Percentiles rank a stretch among this genome's conserved stretches.
phyloP scores from a whole-genome alignment of 2,113 vertebrate genomes.

The Machaerirhynchus nigripectus region DNA sequence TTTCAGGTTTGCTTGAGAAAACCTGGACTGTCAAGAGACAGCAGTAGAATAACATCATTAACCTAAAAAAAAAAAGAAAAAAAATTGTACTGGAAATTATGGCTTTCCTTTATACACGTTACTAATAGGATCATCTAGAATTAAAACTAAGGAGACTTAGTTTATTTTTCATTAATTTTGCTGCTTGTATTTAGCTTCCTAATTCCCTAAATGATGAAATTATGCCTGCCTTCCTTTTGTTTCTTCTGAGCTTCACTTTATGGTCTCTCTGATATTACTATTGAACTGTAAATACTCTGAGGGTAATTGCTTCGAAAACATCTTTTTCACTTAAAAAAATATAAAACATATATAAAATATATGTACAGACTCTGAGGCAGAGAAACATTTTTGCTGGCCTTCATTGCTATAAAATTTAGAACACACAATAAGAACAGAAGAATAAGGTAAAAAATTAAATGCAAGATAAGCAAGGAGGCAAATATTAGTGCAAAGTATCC shows the following conservation, averaged over 20 bases:
- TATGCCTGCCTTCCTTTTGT: neutral
- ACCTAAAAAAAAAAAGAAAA: neutral
- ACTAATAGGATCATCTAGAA: neutral
- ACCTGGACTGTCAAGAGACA: neutral
- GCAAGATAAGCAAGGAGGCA: neutral
- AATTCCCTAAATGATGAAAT: neutral
- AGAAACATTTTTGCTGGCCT: neutral
- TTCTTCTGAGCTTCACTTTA: neutral
- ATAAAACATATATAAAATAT: neutral
- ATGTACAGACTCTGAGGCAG: neutral
- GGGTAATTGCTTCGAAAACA: neutral
- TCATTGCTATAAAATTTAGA: neutral
- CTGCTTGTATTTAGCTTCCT: neutral
- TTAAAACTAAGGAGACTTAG: neutral
- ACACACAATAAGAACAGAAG: neutral
- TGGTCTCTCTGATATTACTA: neutral
- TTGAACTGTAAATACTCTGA: neutral
- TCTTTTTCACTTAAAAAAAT: neutral
- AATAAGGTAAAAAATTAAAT: neutral
- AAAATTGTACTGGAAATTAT: neutral
- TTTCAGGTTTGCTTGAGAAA: neutral
- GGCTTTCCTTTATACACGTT: neutral
- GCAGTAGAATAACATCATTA: neutral
- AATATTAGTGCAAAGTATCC: neutral
- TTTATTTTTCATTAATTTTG: neutral